A percentile compares a stretch with the other conserved stretches of the same genome.
phyloP scores from a whole-genome alignment of 2,888 invertebrate species.

The Dolichopus griseipennis region DNA sequence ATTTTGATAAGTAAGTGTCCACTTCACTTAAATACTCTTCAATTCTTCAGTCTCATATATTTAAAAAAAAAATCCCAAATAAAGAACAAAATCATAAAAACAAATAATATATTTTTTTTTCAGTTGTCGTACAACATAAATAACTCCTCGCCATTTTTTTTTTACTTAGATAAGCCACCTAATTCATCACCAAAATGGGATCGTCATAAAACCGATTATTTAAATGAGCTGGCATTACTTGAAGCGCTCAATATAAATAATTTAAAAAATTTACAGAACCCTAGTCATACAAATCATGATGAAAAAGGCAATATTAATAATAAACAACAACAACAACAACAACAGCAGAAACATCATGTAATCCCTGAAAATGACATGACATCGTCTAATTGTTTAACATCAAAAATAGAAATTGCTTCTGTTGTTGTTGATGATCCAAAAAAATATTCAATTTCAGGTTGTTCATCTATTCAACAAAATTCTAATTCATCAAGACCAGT shows the following conservation, averaged over 20 bases:
- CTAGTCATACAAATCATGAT: background rate
- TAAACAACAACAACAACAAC: background rate
- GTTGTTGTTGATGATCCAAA: background rate
- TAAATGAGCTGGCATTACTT: background rate
- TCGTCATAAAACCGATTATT: constrained; percentile 1
- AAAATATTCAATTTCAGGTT: background rate
- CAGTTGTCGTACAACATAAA: background rate
- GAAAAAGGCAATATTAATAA: background rate
- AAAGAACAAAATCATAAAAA: background rate
- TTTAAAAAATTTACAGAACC: background rate
- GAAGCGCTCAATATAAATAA: constrained; percentile 4
- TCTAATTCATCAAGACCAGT: background rate
- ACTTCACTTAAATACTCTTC: background rate
- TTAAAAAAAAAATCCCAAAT: background rate
- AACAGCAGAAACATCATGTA: background rate
- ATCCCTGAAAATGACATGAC: background rate
- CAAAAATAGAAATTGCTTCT: background rate
- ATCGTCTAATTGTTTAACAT: background rate
- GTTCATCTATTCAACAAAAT: background rate
- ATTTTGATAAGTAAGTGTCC: background rate
- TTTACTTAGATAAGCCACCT: background rate
- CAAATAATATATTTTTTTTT: background rate
- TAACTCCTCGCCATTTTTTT: background rate
- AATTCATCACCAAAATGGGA: constrained; percentile 9
- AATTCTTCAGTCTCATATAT: background rate